Conservation (phyloP, 2,797 vertebrate genomes). For the Enteromius mattozi region DNA sequence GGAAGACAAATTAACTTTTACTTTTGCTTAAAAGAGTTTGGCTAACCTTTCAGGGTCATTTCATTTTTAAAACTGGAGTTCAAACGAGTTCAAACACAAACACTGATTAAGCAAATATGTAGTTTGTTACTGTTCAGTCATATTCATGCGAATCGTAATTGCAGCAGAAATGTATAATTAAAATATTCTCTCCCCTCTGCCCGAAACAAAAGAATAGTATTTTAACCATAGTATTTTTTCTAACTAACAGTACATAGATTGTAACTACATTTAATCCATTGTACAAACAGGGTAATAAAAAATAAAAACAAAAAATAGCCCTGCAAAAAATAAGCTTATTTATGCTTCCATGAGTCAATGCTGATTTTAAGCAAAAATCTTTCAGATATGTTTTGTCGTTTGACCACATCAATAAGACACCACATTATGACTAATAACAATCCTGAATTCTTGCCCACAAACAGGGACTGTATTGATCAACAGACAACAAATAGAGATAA, state of each 20-base stretch:
- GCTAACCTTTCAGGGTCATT: slow-evolving; percentile 10
- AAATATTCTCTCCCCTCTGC: not conserved
- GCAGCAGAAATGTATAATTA: slow-evolving; percentile 20
- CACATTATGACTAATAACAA: slow-evolving; percentile 42
- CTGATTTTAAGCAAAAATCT: not conserved
- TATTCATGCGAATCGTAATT: not conserved
- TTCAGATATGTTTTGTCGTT: slow-evolving; percentile 11
- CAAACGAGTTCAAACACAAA: not conserved
- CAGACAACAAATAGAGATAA: slow-evolving; percentile 53
- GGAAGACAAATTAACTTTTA: slow-evolving; percentile 22
- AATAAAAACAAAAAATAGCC: not conserved
- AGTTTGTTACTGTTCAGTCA: not conserved
- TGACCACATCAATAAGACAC: slow-evolving; percentile 42
- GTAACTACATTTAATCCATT: not conserved
- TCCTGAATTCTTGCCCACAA: slow-evolving; percentile 57
- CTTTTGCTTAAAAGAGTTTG: slow-evolving; percentile 12
- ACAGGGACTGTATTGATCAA: slow-evolving; percentile 64
- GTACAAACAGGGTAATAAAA: not conserved
- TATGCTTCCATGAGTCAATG: not conserved
- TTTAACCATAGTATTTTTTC: too few relatives aligned
- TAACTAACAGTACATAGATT: not conserved
- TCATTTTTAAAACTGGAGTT: not conserved
- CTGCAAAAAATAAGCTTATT: not conserved
- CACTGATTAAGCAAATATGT: slow-evolving; percentile 3
- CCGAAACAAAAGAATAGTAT: slow-evolving; percentile 9